Evolutionary conservation across 2,113 vertebrate species (phyloP).

Genomic region (Cheilinus undulatus): DNA sequence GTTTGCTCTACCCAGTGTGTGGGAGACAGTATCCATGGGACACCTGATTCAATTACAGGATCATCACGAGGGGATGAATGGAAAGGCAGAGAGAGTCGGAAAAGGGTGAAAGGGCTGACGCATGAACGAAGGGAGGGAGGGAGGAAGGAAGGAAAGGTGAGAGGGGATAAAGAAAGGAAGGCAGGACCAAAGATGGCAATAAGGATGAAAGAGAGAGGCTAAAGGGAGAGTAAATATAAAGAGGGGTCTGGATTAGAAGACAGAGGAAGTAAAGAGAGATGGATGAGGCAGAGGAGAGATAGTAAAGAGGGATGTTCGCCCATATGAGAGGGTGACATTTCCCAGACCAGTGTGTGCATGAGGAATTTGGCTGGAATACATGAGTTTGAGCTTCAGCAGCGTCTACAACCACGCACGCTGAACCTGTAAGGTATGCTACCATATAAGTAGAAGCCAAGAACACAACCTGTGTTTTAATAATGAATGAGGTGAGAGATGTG

Average conservation of each 20-base stretch:
- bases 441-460: conserved; percentile 47
- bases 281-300: conserved; percentile 7
- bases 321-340: conserved; percentile 44
- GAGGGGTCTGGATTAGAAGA: neutral
- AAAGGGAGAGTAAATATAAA: neutral
- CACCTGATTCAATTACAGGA: conserved; percentile 70
- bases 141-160: neutral
- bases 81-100: conserved; percentile 3
- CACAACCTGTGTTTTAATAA: conserved; percentile 6
- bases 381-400: conserved; percentile 45
- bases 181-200: too few relatives aligned
- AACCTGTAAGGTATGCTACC: conserved; percentile 33
- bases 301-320: neutral
- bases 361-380: conserved; percentile 12
- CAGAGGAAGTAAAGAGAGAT: neutral
- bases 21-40: conserved; percentile 59
- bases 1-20: conserved; percentile 36
- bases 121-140: neutral
- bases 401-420: conserved; percentile 13
- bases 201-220: too few relatives aligned
- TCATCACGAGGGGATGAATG: conserved; percentile 54
- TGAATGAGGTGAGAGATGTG: neutral
- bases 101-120: neutral
- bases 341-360: conserved; percentile 37
- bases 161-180: too few relatives aligned